A percentile compares a stretch with the other conserved stretches of the same genome.
Conservation (phyloP, 2,888 invertebrate species). For the Rotaria macrura region DNA sequence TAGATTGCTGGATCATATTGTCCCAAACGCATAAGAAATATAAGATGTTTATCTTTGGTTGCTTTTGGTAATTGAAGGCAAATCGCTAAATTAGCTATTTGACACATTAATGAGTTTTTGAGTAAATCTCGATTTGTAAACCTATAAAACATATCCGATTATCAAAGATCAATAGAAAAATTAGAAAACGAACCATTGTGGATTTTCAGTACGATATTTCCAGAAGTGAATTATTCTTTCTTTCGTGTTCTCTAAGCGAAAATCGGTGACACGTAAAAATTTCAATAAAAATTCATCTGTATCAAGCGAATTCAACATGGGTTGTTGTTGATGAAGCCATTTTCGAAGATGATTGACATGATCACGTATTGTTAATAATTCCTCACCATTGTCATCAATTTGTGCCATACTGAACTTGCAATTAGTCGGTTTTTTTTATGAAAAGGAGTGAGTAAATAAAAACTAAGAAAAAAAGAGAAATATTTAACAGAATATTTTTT, state of each 20-base stretch:
- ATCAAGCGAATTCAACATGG: neutral
- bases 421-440: neutral
- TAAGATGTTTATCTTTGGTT: neutral
- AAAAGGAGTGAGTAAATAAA: neutral
- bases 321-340: neutral
- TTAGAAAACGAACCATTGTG: neutral
- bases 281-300: neutral
- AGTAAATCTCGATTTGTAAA: neutral
- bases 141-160: neutral
- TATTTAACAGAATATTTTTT: neutral
- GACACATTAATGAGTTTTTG: neutral
- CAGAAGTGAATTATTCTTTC: neutral
- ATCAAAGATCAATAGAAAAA: neutral
- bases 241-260: neutral
- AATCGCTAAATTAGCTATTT: neutral
- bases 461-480: neutral
- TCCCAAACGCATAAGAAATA: neutral
- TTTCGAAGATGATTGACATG: neutral
- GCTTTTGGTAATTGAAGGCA: conserved; percentile 6
- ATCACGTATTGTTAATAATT: neutral
- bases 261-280: neutral
- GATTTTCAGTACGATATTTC: neutral
- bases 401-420: neutral
- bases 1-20: neutral
- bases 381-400: neutral